Conservation (phyloP, 2,888 invertebrate species). For the Xestia sexstrigata region DNA sequence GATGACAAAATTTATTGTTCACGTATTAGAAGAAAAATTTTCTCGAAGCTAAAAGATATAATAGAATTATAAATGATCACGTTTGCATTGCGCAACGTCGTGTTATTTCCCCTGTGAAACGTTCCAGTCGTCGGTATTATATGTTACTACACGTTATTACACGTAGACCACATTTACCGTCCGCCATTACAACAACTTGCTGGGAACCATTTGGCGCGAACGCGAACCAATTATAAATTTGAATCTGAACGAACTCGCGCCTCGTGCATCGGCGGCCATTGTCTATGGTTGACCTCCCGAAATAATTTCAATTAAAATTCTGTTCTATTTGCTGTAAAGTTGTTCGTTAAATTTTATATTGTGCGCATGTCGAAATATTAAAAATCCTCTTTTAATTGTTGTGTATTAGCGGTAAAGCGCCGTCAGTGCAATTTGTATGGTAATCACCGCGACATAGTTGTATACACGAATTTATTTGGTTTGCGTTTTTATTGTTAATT, state of each 20-base stretch:
- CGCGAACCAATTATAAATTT: conserved; percentile 60
- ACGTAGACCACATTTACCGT: background rate
- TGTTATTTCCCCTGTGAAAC: conserved; percentile 51
- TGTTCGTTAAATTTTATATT: conserved; percentile 58
- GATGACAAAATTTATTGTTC: conserved; percentile 7
- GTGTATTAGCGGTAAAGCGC: conserved; percentile 14
- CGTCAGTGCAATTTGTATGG: conserved; percentile 65
- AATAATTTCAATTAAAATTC: conserved; percentile 69
- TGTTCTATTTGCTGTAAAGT: conserved; percentile 58
- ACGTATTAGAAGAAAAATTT: conserved; percentile 8
- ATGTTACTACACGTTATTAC: conserved; percentile 3
- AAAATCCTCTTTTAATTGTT: conserved; percentile 56
- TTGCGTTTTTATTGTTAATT: conserved; percentile 60
- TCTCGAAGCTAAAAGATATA: conserved; percentile 14
- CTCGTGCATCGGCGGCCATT: conserved; percentile 44
- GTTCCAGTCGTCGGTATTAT: conserved; percentile 2
- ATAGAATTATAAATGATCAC: conserved; percentile 36
- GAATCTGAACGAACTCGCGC: conserved; percentile 38
- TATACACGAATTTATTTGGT: conserved; percentile 53
- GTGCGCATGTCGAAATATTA: conserved; percentile 54
- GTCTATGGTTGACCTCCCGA: conserved; percentile 48
- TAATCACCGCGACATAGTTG: conserved; percentile 59
- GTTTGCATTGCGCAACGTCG: conserved; percentile 9
- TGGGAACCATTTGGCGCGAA: conserved; percentile 29
- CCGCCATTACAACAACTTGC: conserved; percentile 35